Evolutionary conservation across 2,797 vertebrate species (phyloP), one percentile per base, ranked within the genome.

Genomic region (Danionella dracula): DNA sequence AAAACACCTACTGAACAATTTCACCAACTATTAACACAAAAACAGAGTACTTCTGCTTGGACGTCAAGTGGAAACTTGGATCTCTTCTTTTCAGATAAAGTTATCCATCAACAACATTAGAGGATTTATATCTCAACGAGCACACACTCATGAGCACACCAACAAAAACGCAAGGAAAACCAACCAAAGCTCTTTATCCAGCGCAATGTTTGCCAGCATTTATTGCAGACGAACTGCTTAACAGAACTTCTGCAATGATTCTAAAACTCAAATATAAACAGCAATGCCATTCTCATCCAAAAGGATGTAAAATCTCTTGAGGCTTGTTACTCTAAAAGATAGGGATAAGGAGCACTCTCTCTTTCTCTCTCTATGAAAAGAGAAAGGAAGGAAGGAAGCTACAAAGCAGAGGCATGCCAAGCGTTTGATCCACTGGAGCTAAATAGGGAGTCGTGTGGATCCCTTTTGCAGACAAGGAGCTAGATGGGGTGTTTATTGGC

Each of bases 351-450:
- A 50, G 13, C 17, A 55, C 23, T 34, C 17, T 69, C 46, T 27
- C 7, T 54, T 41, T 21, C 46, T 44, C 46, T 27, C 7, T 54
- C 40, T 21, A 37, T 44, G 56, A 53, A 53, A 45, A 34, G 16
- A 32, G 20, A 55, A 23, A 27, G 23, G 31, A 59, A 66, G 20
- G 27, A 17, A 27, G 13, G 34, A 17, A 38, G 48, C 32, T 55
- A 69, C 32, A 73, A 49, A 46, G 40, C 15, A 44, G 29, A 66
- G 21, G n/a, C 42, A 42, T 61, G 61, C 23, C 56, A 50, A 23
- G 42, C 4, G 1, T 57, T 66, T 74, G 72, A 70, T 74, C 62
- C 53, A 35, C 38, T 51, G 42, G 45, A 70, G 55, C 42, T 62
- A 74, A 29, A 70, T 45, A 37, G 50, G n/a, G 34, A 69, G 35